Evolutionary conservation across 2,888 invertebrate species (phyloP), one percentile per base, ranked within the genome.

Genomic region (Nymphalis polychloros): DNA sequence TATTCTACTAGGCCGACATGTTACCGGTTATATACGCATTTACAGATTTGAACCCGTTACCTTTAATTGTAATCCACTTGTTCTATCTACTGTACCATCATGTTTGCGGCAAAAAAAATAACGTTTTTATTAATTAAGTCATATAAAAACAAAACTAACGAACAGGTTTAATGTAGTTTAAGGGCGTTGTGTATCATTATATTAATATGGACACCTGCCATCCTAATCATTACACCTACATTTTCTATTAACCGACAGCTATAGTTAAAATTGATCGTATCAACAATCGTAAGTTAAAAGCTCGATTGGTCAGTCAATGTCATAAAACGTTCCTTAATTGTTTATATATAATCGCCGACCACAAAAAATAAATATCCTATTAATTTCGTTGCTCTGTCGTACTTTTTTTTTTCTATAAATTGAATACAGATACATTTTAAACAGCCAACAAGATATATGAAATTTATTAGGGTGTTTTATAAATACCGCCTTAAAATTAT

Each of bases 171-270:
- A 41, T 7, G 10, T n/a, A 55, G 17, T 57, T 57, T 41, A 60
- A 60, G 8, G 27, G 48, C 48, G 48, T 47, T 7, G 47, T 48
- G 17, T 48, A 27, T 60, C n/a, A 53, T 55, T 55, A 55, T 55
- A 31, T 31, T 55, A 55, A 17, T 41, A 17, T 27, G n/a, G 48
- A 27, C 66, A 66, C 66, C 66, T 66, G 66, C 61, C 61, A 55
- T 17, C 49, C 61, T 67, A 67, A 55, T 65, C 60, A 65, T 53
- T 65, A 31, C 52, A 53, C 55, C 48, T 55, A 57, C 31, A 52
- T 62, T 61, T 55, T 67, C 55, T 62, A 67, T 67, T 60, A 67
- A 66, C 61, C n/a, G 53, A 55, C 48, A 61, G 49, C 48, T 49
- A 61, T 53, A 53, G 59, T 23, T 65, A 41, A 47, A 53, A 16